Percentiles rank a stretch among this genome's conserved stretches.
Conservation (phyloP, 2,888 invertebrate genomes). For the Drosophila infuscata region DNA sequence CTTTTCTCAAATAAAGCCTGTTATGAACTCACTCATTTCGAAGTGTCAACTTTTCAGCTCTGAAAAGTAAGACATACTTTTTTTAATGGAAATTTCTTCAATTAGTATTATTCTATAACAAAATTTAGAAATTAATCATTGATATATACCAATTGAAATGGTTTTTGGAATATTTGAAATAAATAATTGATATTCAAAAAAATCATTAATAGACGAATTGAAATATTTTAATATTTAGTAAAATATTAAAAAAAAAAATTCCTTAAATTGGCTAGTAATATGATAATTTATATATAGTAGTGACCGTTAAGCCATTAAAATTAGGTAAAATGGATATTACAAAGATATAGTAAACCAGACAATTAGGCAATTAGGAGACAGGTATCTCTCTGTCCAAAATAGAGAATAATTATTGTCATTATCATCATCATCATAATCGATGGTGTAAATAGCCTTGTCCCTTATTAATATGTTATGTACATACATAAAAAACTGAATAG, state of each 20-base stretch:
- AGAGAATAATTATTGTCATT: neutral
- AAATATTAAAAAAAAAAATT: neutral
- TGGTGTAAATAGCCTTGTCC: neutral
- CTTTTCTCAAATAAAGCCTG: neutral
- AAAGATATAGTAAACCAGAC: neutral
- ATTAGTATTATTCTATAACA: neutral
- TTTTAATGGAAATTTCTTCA: neutral
- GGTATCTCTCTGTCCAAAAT: neutral
- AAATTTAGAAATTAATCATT: neutral
- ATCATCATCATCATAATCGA: neutral
- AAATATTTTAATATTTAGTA: neutral
- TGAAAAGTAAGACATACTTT: too few relatives aligned
- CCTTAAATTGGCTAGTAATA: neutral
- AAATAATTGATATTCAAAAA: neutral
- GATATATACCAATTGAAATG: too few relatives aligned
- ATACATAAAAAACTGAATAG: neutral
- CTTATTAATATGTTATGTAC: neutral
- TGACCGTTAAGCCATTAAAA: too few relatives aligned
- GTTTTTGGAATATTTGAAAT: neutral
- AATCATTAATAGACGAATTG: neutral
- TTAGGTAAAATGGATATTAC: too few relatives aligned
- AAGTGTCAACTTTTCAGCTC: too few relatives aligned
- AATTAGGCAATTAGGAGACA: neutral
- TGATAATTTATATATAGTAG: neutral
- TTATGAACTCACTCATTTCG: neutral